Percentiles rank a stretch among this genome's conserved stretches.
Evolutionary conservation across 1,140 invertebrate genomes (phyloP).

Genomic region (Calephelis virginiensis): DNA sequence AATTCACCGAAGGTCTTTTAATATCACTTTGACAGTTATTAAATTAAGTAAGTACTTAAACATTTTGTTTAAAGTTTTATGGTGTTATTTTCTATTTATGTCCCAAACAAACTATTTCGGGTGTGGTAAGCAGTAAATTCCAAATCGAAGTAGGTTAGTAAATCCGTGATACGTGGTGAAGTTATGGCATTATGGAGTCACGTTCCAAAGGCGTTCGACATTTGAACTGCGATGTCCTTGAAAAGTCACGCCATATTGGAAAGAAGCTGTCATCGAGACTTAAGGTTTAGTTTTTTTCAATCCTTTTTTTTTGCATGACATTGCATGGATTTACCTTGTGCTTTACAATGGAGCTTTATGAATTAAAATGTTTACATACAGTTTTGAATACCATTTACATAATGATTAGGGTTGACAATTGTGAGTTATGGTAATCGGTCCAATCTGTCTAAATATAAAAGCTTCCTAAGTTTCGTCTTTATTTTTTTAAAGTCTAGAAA

Average conservation of each 20-base stretch:
- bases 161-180: background rate
- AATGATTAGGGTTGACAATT: too few relatives aligned
- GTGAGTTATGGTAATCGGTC: too few relatives aligned
- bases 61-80: too few relatives aligned
- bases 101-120: too few relatives aligned
- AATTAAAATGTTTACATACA: background rate
- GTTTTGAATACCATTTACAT: too few relatives aligned
- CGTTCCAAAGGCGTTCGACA: conserved; percentile 12
- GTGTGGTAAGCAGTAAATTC: background rate
- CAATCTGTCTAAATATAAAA: too few relatives aligned
- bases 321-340: background rate
- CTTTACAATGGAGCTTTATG: background rate
- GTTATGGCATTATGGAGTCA: conserved; percentile 3
- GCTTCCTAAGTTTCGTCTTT: too few relatives aligned
- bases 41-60: too few relatives aligned
- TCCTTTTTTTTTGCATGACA: conserved; percentile 29
- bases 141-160: conserved; percentile 5
- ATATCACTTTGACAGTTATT: too few relatives aligned
- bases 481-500: too few relatives aligned
- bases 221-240: conserved; percentile 41
- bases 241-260: conserved; percentile 58
- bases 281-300: conserved; percentile 47
- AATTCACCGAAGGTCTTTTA: too few relatives aligned
- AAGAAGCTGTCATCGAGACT: conserved; percentile 52
- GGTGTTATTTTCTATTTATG: too few relatives aligned